These are phyloP conservation scores for Coremacera marginata DNA, from an alignment of 2,888 invertebrate genomes.

Conservation along the genomic window DNA sequence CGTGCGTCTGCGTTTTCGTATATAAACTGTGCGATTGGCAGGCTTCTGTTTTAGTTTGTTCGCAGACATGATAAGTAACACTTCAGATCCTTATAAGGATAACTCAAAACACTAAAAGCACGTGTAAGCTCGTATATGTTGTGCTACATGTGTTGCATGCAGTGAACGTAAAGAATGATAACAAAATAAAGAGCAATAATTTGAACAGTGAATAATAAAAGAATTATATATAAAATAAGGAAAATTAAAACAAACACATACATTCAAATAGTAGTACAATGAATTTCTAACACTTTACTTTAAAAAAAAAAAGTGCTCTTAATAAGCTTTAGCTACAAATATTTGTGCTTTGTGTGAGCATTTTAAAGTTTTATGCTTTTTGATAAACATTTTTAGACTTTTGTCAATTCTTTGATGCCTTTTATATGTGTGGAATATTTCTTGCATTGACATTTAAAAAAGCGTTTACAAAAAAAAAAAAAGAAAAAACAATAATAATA, in stretches of 20 bases:
- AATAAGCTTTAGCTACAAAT: conserved; percentile 7
- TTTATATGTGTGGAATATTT: background rate
- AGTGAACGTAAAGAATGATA: background rate
- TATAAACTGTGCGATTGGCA: conserved; percentile 56
- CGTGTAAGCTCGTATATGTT: background rate
- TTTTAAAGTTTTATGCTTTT: conserved; percentile 5
- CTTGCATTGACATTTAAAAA: too few species aligned
- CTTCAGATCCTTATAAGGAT: conserved; percentile 39
- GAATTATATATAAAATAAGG: background rate
- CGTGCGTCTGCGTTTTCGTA: conserved; percentile 54
- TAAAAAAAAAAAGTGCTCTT: conserved; percentile 18
- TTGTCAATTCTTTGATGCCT: background rate
- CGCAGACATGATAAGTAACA: conserved; percentile 58
- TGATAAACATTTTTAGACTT: background rate
- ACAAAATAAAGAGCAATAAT: background rate
- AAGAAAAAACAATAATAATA: too few species aligned
- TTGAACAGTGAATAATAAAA: background rate
- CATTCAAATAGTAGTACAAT: background rate
- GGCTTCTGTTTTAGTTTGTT: conserved; percentile 58
- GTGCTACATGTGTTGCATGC: background rate
- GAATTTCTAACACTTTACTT: background rate
- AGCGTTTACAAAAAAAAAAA: background rate
- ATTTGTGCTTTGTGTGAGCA: conserved; percentile 1
- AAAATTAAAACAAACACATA: background rate
- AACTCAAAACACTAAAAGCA: conserved; percentile 1